Conservation (phyloP, 1,140 invertebrate genomes). For the Bradynema listronoti region DNA sequence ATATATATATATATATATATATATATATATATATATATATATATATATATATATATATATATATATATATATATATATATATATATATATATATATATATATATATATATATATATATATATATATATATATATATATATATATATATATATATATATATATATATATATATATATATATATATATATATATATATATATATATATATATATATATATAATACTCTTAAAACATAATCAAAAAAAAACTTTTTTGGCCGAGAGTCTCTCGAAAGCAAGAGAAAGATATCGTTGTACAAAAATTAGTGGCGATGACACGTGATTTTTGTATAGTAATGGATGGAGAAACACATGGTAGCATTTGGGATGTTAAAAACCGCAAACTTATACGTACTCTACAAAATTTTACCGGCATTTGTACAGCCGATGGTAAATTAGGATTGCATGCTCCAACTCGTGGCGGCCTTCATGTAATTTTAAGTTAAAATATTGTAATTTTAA, state of each 20-base stretch:
- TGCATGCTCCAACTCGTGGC: constrained; percentile 83
- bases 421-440: constrained; percentile 66
- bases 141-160: too few species aligned
- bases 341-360: constrained; percentile 73
- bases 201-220: too few species aligned
- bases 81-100: too few species aligned
- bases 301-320: constrained; percentile 69
- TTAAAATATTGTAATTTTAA: not conserved
- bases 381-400: constrained; percentile 60
- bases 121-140: too few species aligned
- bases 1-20: too few species aligned
- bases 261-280: constrained; percentile 69
- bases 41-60: too few species aligned
- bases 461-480: constrained; percentile 68
- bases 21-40: too few species aligned
- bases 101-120: too few species aligned
- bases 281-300: constrained; percentile 66
- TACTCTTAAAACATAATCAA: too few species aligned
- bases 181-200: too few species aligned
- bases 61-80: too few species aligned
- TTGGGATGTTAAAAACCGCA: constrained; percentile 67
- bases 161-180: too few species aligned
- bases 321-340: constrained; percentile 60
- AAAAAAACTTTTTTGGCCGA: constrained; percentile 70
- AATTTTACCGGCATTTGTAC: constrained; percentile 63